phyloP scores from a whole-genome alignment of 2,113 vertebrate genomes.

The Plotosus lineatus region DNA sequence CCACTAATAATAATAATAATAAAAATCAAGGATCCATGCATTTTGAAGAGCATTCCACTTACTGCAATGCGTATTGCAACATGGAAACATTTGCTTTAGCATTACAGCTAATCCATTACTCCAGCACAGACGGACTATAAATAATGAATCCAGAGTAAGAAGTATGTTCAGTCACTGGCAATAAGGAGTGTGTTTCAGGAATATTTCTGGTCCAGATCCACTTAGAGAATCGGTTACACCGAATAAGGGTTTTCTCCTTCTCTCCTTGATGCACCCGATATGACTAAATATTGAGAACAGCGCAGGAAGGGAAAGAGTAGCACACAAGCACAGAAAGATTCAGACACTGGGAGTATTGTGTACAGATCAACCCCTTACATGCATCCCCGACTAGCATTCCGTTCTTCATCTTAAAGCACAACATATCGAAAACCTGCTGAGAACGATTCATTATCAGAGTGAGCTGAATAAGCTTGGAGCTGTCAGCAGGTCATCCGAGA shows the following conservation, averaged over 20 bases:
- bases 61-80: neutral
- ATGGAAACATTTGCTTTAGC: neutral
- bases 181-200: neutral
- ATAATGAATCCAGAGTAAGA: neutral
- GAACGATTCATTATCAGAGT: neutral
- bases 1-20: too few species aligned
- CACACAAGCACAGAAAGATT: neutral
- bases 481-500: neutral
- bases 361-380: neutral
- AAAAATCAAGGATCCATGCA: neutral
- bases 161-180: neutral
- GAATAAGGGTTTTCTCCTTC: neutral
- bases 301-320: neutral
- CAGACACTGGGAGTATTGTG: neutral
- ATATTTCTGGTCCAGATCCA: neutral
- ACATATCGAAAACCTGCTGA: neutral
- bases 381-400: neutral
- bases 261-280: neutral
- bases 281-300: slow-evolving; percentile 6
- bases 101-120: neutral
- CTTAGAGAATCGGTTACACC: neutral
- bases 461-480: neutral
- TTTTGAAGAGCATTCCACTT: neutral
- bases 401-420: neutral
- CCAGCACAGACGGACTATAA: neutral